These are phyloP conservation scores for Probaryconus sp. DNA, from an alignment of 1,140 invertebrate genomes.

Conservation along the genomic window DNA sequence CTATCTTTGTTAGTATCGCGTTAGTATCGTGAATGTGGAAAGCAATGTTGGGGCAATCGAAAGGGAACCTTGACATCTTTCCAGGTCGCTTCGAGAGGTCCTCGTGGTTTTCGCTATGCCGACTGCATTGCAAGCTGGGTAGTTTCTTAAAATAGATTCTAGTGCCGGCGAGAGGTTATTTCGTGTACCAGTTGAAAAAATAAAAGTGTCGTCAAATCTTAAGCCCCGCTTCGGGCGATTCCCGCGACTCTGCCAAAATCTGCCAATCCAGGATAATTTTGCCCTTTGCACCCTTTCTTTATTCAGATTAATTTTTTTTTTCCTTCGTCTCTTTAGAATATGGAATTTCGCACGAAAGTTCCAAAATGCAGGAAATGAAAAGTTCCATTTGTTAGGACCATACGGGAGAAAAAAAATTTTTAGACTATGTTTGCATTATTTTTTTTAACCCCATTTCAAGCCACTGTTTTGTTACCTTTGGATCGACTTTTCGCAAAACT, in stretches of 20 bases:
- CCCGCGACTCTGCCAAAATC: conserved; percentile 38
- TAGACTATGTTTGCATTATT: no score
- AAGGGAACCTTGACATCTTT: conserved; percentile 72
- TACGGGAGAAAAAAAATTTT: no score
- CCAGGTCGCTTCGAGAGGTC: conserved; percentile 66
- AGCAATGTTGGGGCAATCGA: conserved; percentile 65
- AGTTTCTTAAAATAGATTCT: conserved; percentile 73
- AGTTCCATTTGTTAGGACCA: no score
- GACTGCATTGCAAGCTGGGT: conserved; percentile 65
- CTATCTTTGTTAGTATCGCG: conserved; percentile 27
- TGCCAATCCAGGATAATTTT: conserved; percentile 28
- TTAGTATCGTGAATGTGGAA: conserved; percentile 46
- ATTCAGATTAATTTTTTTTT: not conserved
- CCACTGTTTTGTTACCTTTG: no score
- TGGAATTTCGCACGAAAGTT: no score
- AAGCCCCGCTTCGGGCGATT: conserved; percentile 35
- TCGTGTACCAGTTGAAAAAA: conserved; percentile 49
- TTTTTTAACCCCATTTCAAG: no score
- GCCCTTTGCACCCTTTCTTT: conserved; percentile 9
- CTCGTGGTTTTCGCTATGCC: conserved; percentile 56
- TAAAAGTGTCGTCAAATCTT: conserved; percentile 30
- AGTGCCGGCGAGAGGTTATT: conserved; percentile 63
- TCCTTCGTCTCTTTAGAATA: not conserved
- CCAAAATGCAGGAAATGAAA: no score
- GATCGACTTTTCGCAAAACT: no score